Evolutionary conservation across 2,888 invertebrate genomes (phyloP).

Genomic region (Synanthedon tipuliformis): DNA sequence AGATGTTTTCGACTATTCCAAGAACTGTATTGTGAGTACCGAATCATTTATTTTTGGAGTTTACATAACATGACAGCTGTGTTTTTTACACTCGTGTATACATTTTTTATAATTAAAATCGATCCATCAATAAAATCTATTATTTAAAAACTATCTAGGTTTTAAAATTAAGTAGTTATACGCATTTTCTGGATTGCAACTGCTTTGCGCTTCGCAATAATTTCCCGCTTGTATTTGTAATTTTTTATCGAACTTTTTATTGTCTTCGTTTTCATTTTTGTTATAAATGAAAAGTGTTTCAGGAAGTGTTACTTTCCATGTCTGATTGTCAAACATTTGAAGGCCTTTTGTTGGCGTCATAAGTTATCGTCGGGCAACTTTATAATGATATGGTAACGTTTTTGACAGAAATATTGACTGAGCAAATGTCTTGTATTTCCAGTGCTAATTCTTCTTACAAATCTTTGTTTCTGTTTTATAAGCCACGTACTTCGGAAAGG

Average conservation of each 20-base stretch:
- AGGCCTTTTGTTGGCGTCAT: constrained; percentile 5
- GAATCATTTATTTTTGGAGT: constrained; percentile 55
- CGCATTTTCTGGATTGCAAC: background rate
- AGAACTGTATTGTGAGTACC: constrained; percentile 61
- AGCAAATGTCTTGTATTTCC: background rate
- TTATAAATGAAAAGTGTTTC: background rate
- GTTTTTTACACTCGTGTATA: constrained; percentile 18
- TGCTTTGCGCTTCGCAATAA: background rate
- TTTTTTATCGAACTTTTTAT: background rate
- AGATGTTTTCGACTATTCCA: constrained; percentile 63
- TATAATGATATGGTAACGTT: background rate
- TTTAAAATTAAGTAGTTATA: too few species aligned
- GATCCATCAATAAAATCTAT: background rate
- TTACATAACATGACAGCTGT: constrained; percentile 68
- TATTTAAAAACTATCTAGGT: background rate
- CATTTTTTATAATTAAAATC: background rate
- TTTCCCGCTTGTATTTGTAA: background rate
- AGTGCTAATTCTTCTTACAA: background rate
- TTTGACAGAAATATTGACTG: background rate
- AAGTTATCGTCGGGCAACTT: background rate
- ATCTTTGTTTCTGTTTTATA: too few species aligned
- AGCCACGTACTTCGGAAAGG: too few species aligned
- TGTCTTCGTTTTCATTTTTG: background rate
- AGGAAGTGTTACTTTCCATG: background rate
- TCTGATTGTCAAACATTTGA: constrained; percentile 3